phyloP scores from a whole-genome alignment of 2,113 vertebrate genomes.

The Baryphthengus martii region DNA sequence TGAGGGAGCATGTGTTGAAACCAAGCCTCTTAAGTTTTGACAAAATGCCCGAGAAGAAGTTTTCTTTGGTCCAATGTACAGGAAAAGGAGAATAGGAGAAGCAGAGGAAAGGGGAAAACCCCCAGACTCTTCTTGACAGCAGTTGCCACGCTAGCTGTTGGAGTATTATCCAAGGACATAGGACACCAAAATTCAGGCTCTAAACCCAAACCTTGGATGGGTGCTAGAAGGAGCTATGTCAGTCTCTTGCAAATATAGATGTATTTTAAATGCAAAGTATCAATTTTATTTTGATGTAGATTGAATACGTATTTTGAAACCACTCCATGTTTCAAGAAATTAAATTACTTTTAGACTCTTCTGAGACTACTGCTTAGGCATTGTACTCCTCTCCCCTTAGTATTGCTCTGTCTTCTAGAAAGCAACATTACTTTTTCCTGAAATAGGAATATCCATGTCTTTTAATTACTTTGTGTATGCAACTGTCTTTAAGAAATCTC shows the following conservation, averaged over 20 bases:
- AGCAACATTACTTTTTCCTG: not conserved
- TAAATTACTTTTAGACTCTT: not conserved
- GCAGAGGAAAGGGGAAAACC: accelerated
- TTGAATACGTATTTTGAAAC: not conserved
- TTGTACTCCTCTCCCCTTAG: not conserved
- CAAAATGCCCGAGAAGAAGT: not conserved
- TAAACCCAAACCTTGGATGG: not conserved
- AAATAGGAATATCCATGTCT: not conserved
- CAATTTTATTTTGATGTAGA: not conserved
- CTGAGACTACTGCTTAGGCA: not conserved
- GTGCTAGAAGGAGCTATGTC: not conserved
- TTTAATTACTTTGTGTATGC: not conserved
- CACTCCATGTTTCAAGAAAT: not conserved
- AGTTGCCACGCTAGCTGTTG: not conserved
- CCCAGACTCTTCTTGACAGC: not conserved
- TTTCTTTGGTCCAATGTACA: not conserved
- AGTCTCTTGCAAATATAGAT: not conserved
- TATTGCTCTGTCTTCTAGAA: not conserved
- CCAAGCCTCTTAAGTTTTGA: not conserved
- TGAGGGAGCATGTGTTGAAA: not conserved
- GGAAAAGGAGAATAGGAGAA: not conserved
- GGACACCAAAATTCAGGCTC: not conserved
- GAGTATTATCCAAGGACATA: not conserved
- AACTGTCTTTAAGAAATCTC: not conserved
- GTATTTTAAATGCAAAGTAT: not conserved